Conservation (phyloP, 2,888 invertebrate genomes). For the Epinotia bilunana region DNA sequence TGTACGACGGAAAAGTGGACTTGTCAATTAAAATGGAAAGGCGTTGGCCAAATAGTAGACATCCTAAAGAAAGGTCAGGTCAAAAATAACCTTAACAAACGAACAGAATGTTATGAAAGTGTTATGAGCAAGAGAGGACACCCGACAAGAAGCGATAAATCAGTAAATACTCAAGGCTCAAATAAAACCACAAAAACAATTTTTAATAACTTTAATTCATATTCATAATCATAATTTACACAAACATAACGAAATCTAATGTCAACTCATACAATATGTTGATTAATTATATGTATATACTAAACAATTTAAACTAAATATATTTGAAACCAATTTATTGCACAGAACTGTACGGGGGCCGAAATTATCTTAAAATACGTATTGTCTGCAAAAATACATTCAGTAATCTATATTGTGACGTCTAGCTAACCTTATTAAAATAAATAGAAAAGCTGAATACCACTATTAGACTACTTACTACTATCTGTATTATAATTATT, state of each 20-base stretch:
- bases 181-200: slow-evolving; percentile 56
- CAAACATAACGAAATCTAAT: slow-evolving; percentile 81
- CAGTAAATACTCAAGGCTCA: neutral
- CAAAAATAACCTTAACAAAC: no score
- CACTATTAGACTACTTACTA: slow-evolving; percentile 56
- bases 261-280: slow-evolving; percentile 60
- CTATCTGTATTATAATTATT: slow-evolving; percentile 49
- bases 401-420: slow-evolving; percentile 36
- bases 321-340: slow-evolving; percentile 46
- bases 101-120: no score
- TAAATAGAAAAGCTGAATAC: slow-evolving; percentile 50
- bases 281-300: slow-evolving; percentile 33
- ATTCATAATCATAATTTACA: slow-evolving; percentile 79
- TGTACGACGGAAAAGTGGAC: no score
- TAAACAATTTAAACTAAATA: slow-evolving; percentile 35
- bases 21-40: no score
- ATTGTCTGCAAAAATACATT: slow-evolving; percentile 41
- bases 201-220: slow-evolving; percentile 81
- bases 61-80: no score
- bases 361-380: slow-evolving; percentile 31
- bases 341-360: slow-evolving; percentile 45
- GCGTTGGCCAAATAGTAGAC: no score
- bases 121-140: no score
- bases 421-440: slow-evolving; percentile 33
- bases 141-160: neutral